Evolutionary conservation across 1,140 invertebrate species (phyloP), one percentile per base, ranked within the genome.

Genomic region (Panulirus ornatus): DNA sequence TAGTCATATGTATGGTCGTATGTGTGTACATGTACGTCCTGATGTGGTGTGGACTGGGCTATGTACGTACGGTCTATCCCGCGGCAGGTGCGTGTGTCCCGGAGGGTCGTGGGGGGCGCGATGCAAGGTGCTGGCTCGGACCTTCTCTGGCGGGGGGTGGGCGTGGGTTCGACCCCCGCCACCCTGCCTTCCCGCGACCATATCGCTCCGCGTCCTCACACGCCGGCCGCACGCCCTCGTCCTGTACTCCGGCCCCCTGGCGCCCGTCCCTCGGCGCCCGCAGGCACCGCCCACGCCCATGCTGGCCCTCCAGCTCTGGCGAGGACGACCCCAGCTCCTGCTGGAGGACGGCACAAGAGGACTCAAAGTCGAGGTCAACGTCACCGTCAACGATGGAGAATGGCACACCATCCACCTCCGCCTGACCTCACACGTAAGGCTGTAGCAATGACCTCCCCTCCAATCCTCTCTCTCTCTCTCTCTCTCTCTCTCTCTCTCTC

Each of bases 41-140:
- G 9, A 71, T 27, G 9, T 8, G 16, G 27, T 71, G 16, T 34
- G 16, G 9, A 22, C 9, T 11, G 30, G 30, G 30, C 30, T 22
- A 22, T 34, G 16, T 1, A 36, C 14, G 14, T 1, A n/a, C 34
- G 16, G 16, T 73, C 2, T 34, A n/a, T 16, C 14, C 2, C 11
- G 14, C 54, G 34, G 19, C 75, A 83, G 79, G 51, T 83, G 79
- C 40, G 79, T 83, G 79, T 83, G 79, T 30, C 79, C 79, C 2
- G 79, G 79, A 3, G 79, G 79, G 6, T 30, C 79, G 6, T 83
- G 47, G 79, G 79, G 79, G 0, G 14, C 6, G 0, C 8, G 40
- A 9, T 83, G 79, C 79, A 83, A 83, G 54, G 30, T 83, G 27
- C 6, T 83, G 6, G 34, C 27, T 36, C 79, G 79, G 3, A 34